These are phyloP conservation scores for Thamnaconus septentrionalis DNA, from an alignment of 2,113 vertebrate species.

Conservation along the genomic window DNA sequence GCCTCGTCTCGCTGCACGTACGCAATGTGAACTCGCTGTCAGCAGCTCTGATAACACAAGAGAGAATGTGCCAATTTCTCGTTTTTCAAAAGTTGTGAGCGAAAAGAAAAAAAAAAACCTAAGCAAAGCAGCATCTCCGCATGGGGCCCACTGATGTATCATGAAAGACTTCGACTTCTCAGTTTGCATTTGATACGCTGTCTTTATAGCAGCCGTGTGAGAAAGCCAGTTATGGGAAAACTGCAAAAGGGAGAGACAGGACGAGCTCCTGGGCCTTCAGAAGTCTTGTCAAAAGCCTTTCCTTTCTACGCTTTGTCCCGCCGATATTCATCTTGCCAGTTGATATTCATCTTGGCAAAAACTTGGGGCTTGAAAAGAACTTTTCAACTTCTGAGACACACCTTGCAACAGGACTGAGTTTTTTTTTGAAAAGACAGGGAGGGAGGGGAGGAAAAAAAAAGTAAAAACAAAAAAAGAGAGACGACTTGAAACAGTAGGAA, in stretches of 20 bases:
- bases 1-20: not conserved
- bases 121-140: constrained; percentile 69
- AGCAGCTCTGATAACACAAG: constrained; percentile 62
- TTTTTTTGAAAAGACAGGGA: constrained; percentile 36
- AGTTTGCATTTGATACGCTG: constrained; percentile 74
- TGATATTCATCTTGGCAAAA: constrained; percentile 73
- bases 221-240: constrained; percentile 71
- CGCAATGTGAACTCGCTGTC: constrained; percentile 60
- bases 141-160: constrained; percentile 69
- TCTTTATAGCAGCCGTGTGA: constrained; percentile 66
- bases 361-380: constrained; percentile 72
- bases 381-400: constrained; percentile 72
- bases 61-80: constrained; percentile 64
- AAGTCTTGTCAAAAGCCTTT: constrained; percentile 73
- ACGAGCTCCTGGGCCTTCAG: constrained; percentile 69
- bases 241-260: constrained; percentile 67
- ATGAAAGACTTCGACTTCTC: constrained; percentile 72
- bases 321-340: constrained; percentile 73
- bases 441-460: not conserved
- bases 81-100: constrained; percentile 64
- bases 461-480: constrained; percentile 15
- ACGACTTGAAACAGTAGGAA: constrained; percentile 48
- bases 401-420: constrained; percentile 68
- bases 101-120: constrained; percentile 30
- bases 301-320: constrained; percentile 69